Percentiles rank a stretch among this genome's conserved stretches.
Conservation (phyloP, 2,888 invertebrate genomes). For the Baccha elongata region DNA sequence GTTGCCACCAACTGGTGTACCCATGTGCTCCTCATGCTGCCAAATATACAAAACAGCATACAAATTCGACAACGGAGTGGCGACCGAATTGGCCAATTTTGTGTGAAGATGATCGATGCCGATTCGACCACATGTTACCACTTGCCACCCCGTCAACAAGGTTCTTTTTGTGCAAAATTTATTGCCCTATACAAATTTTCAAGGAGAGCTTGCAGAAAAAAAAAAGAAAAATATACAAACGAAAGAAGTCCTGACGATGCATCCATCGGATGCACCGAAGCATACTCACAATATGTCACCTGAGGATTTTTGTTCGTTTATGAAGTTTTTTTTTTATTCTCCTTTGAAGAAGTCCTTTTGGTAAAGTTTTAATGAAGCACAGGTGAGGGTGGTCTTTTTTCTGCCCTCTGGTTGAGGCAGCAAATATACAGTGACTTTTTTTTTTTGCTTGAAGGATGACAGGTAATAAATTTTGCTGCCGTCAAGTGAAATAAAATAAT, state of each 20-base stretch:
- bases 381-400: slow-evolving; percentile 63
- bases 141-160: slow-evolving; percentile 46
- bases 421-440: slow-evolving; percentile 35
- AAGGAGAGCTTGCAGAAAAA: slow-evolving; percentile 32
- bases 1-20: slow-evolving; percentile 60
- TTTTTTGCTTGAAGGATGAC: slow-evolving; percentile 53
- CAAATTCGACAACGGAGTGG: slow-evolving; percentile 33
- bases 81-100: slow-evolving; percentile 68
- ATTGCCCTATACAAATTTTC: slow-evolving; percentile 32
- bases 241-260: slow-evolving; percentile 63
- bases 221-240: slow-evolving; percentile 14
- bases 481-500: slow-evolving; percentile 62
- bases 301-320: slow-evolving; percentile 42
- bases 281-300: slow-evolving; percentile 73
- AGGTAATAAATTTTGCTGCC: slow-evolving; percentile 64
- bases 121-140: slow-evolving; percentile 72
- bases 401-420: slow-evolving; percentile 40
- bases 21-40: slow-evolving; percentile 55
- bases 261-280: slow-evolving; percentile 67
- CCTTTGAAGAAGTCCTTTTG: slow-evolving; percentile 21
- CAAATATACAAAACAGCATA: slow-evolving; percentile 18
- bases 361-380: slow-evolving; percentile 69
- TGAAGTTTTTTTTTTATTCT: not conserved
- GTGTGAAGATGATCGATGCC: slow-evolving; percentile 74
- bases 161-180: slow-evolving; percentile 48